These are phyloP conservation scores for Crepidodera aurea DNA, from an alignment of 2,888 invertebrate species.

Conservation along the genomic window DNA sequence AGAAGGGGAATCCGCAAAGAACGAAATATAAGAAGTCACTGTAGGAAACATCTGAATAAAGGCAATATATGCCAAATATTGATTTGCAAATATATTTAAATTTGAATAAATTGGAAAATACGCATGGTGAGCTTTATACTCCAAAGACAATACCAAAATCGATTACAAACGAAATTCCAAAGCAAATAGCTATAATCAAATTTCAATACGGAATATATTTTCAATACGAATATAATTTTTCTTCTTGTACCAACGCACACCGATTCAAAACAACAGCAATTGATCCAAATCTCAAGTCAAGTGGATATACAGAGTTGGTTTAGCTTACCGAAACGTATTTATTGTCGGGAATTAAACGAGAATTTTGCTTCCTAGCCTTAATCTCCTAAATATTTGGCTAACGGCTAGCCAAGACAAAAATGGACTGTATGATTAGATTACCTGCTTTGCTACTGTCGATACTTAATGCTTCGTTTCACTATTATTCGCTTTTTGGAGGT, in stretches of 20 bases:
- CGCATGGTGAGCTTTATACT: neutral
- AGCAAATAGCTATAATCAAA: slow-evolving; percentile 5
- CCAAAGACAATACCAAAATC: slow-evolving; percentile 8
- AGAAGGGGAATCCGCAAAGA: neutral
- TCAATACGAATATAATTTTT: slow-evolving; percentile 4
- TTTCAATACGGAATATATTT: slow-evolving; percentile 8
- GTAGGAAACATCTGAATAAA: neutral
- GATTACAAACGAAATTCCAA: slow-evolving; percentile 7
- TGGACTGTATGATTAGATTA: no score
- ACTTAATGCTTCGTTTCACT: no score
- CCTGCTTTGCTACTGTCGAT: no score
- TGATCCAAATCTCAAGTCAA: neutral
- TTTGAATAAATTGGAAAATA: slow-evolving; percentile 14
- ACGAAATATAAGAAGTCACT: neutral
- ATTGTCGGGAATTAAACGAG: no score
- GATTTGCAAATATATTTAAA: slow-evolving; percentile 3
- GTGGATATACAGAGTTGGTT: no score
- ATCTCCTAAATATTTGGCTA: no score
- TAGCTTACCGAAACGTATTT: no score
- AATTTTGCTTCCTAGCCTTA: no score
- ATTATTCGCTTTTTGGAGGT: no score
- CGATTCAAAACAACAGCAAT: neutral
- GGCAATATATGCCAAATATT: slow-evolving; percentile 8
- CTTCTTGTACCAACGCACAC: neutral
- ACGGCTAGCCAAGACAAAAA: no score